Base-by-base conservation (phyloP, 2,888 invertebrate species). In the Drosophila basisetae region DNA sequence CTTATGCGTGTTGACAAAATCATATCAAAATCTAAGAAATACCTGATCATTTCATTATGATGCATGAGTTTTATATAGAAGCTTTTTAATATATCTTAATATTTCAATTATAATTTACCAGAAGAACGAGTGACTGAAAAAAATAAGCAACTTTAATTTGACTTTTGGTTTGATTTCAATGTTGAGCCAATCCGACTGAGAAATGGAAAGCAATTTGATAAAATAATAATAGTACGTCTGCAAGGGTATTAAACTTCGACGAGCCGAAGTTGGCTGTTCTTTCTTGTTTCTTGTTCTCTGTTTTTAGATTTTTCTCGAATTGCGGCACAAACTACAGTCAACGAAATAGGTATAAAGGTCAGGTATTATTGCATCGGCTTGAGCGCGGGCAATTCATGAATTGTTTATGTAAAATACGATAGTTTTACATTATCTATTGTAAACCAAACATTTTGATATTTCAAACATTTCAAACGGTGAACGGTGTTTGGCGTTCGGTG, bases 321-420 rank as follows among this genome's bases (percentile, higher is more conserved):
- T 83, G 80, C 91, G 92, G 92, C 91, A 92, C 91, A 92, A 92
- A 92, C 92, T 92, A 92, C 92, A 92, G 92, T 92, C 92, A 91
- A 91, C 92, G 92, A 92, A 92, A 92, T 89, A 89, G 92, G 91
- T 92, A 92, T 92, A 92, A 92, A 92, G 92, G 92, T 91, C 90
- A 89, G 90, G 78, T 78, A 54, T 43, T 66, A 16, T 67, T 73
- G 65, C 70, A 43, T 71, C 61, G 55, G 50, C 73, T 43, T 56
- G 31, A 18, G 55, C 66, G 35, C 28, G 61, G 43, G 67, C 72
- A 66, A 60, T 52, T 67, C 60, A 30, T 56, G 52, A 43, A 49
- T 73, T 58, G 50, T 58, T 73, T 47, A 61, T 67, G 68, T 68
- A 55, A 74, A 68, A 53, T 33, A 63, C 47, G 58, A 61, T 35